A percentile compares a stretch with the other conserved stretches of the same genome.
Evolutionary conservation across 1,140 invertebrate genomes (phyloP).

Genomic region (Drepana arcuata): DNA sequence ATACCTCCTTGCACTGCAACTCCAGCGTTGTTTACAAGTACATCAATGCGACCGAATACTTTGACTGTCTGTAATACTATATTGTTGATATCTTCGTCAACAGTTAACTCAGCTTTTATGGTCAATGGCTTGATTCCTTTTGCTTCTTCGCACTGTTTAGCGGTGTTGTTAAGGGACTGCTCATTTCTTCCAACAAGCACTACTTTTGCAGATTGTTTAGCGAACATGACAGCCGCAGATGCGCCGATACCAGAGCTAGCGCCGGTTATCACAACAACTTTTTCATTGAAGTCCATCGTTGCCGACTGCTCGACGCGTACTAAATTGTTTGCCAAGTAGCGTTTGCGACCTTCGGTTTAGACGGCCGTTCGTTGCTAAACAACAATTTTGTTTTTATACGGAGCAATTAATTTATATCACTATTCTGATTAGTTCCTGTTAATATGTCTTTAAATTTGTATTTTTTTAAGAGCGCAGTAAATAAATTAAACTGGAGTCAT

Average conservation of each 20-base stretch:
- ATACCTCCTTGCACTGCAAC: conserved; percentile 74
- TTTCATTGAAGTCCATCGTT: conserved; percentile 66
- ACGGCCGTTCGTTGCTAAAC: too few relatives aligned
- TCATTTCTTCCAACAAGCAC: conserved; percentile 80
- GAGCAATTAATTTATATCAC: too few relatives aligned
- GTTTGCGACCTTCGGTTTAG: too few relatives aligned
- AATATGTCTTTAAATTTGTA: too few relatives aligned
- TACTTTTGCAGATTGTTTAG: conserved; percentile 77
- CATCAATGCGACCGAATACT: conserved; percentile 75
- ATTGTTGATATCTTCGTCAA: conserved; percentile 74
- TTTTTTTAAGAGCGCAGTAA: too few relatives aligned
- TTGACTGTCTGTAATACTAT: conserved; percentile 74
- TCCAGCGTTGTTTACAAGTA: conserved; percentile 84
- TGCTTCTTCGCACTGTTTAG: conserved; percentile 44
- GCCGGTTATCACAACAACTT: conserved; percentile 78
- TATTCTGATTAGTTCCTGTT: too few relatives aligned
- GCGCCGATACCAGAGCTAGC: conserved; percentile 87
- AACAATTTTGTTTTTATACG: too few relatives aligned
- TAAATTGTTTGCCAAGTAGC: too few relatives aligned
- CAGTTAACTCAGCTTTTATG: conserved; percentile 74
- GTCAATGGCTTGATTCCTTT: conserved; percentile 33
- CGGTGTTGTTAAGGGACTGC: conserved; percentile 74
- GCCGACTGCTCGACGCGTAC: too few relatives aligned
- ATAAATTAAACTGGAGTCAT: too few relatives aligned
- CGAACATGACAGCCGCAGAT: conserved; percentile 80